Percentiles rank a stretch among this genome's conserved stretches.
phyloP scores from a whole-genome alignment of 2,113 vertebrate genomes.

The Erythrocercus mccallii region DNA sequence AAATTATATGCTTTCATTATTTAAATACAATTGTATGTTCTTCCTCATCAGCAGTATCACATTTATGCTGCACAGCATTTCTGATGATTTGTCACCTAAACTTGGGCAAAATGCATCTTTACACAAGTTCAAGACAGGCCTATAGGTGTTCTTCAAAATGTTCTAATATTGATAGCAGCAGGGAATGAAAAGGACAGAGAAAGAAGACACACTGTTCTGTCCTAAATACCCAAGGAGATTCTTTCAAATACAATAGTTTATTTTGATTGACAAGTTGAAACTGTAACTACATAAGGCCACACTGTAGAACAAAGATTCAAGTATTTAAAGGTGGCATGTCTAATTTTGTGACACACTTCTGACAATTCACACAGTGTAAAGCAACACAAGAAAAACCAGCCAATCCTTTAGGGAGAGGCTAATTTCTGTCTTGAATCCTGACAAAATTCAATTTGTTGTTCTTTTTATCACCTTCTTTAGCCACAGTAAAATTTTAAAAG shows the following conservation, averaged over 20 bases:
- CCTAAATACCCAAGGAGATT: not conserved
- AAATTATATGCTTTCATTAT: not conserved
- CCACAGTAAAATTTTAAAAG: not conserved
- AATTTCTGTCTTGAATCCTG: not conserved
- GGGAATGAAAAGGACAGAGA: not conserved
- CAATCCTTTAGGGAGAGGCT: not conserved
- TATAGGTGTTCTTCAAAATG: not conserved
- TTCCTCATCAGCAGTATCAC: not conserved
- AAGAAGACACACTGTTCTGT: not conserved
- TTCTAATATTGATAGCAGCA: not conserved
- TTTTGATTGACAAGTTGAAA: not conserved
- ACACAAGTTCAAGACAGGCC: not conserved
- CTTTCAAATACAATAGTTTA: not conserved
- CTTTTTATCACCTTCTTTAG: not conserved
- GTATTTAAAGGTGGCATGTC: not conserved
- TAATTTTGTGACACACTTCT: not conserved
- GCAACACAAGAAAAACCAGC: not conserved
- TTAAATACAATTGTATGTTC: not conserved
- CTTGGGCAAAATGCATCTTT: not conserved
- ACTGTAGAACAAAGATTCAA: not conserved
- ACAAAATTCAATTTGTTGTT: not conserved
- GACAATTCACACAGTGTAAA: not conserved
- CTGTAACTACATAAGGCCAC: not conserved
- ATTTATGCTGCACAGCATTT: not conserved
- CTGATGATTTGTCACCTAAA: conserved; percentile 1